Conservation (phyloP, 2,113 vertebrate genomes). For the Corythoichthys haematopterus region DNA sequence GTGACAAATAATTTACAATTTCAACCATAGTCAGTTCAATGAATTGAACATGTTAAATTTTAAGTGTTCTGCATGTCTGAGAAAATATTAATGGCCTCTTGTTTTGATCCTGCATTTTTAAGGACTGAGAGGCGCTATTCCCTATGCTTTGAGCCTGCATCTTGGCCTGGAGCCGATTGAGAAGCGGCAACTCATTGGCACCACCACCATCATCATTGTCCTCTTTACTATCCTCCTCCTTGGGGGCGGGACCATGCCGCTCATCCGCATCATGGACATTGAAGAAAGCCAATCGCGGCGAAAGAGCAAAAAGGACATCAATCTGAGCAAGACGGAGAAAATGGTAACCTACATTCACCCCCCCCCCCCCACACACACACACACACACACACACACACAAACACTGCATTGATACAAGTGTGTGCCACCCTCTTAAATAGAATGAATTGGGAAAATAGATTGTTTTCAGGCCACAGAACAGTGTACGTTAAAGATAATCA, state of each 20-base stretch:
- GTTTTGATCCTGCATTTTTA: too few species aligned
- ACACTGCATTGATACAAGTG: not conserved
- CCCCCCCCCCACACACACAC: too few species aligned
- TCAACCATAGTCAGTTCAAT: too few species aligned
- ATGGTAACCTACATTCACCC: conserved; percentile 79
- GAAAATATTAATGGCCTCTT: too few species aligned
- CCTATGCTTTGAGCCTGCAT: conserved; percentile 94
- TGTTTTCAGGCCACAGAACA: too few species aligned
- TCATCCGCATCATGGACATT: conserved; percentile 91
- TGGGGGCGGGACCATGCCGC: conserved; percentile 94
- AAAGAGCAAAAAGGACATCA: conserved; percentile 88
- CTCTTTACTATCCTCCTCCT: conserved; percentile 92
- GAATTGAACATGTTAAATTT: too few species aligned
- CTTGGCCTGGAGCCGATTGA: conserved; percentile 92
- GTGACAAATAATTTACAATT: too few species aligned
- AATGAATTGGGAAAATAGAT: conserved; percentile 17
- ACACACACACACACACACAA: conserved; percentile 4
- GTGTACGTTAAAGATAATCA: too few species aligned
- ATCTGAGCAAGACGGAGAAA: conserved; percentile 96
- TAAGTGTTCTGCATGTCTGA: too few species aligned
- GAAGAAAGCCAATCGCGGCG: conserved; percentile 84
- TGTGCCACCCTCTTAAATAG: conserved; percentile 9
- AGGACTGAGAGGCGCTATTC: conserved; percentile 94
- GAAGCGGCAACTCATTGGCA: conserved; percentile 94
- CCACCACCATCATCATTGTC: conserved; percentile 95